A percentile compares a stretch with the other conserved stretches of the same genome.
These are phyloP conservation scores for Xylota segnis DNA, from an alignment of 2,888 invertebrate species.

Conservation along the genomic window DNA sequence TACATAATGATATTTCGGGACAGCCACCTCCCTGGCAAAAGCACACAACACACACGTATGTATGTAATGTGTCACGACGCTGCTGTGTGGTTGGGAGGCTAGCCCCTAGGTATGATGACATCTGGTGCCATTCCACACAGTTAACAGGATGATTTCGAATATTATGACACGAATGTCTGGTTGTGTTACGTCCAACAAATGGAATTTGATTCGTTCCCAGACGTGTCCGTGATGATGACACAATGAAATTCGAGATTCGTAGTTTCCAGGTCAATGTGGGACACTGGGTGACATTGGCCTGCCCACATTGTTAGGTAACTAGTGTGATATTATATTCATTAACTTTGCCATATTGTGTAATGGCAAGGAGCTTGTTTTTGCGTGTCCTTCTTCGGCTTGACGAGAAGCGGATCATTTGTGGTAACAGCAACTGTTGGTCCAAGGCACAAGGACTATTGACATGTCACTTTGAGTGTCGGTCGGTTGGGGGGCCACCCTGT, in stretches of 20 bases:
- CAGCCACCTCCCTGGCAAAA: slow-evolving; percentile 37
- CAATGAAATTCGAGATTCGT: slow-evolving; percentile 68
- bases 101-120: slow-evolving; percentile 61
- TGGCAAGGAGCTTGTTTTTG: slow-evolving; percentile 45
- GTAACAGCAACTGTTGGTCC: slow-evolving; percentile 43
- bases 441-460: slow-evolving; percentile 43
- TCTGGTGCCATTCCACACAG: slow-evolving; percentile 64
- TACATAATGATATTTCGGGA: slow-evolving; percentile 56
- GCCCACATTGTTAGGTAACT: slow-evolving; percentile 63
- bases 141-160: slow-evolving; percentile 71
- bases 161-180: slow-evolving; percentile 68
- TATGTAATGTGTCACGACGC: slow-evolving; percentile 44
- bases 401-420: slow-evolving; percentile 10
- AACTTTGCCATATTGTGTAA: slow-evolving; percentile 58
- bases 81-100: slow-evolving; percentile 13
- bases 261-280: slow-evolving; percentile 37
- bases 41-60: slow-evolving; percentile 23
- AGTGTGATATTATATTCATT: slow-evolving; percentile 68
- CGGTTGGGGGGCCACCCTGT: too few relatives aligned
- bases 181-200: slow-evolving; percentile 69
- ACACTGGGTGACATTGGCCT: slow-evolving; percentile 44
- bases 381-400: not conserved
- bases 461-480: slow-evolving; percentile 6
- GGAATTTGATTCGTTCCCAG: slow-evolving; percentile 68
- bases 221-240: slow-evolving; percentile 58